Conservation (phyloP, 2,797 vertebrate species). For the Pseudomugil tenellus region DNA sequence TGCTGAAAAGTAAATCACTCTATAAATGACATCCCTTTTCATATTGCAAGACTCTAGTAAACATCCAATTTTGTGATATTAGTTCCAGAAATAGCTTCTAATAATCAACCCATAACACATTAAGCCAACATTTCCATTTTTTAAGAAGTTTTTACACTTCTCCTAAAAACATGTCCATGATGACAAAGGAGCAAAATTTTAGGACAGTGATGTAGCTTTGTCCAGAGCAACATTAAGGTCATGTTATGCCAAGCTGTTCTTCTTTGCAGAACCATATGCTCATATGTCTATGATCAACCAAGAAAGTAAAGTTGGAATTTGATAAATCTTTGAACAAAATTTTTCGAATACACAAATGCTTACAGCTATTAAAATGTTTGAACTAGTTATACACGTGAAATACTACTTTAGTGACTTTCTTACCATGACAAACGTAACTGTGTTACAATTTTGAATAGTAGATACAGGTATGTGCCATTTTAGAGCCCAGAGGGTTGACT, state of each 20-base stretch:
- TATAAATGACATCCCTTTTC: conserved; percentile 4
- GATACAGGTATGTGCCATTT: not conserved
- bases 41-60: not conserved
- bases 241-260: too few relatives aligned
- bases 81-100: not conserved
- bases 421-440: not conserved
- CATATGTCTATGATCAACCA: not conserved
- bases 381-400: not conserved
- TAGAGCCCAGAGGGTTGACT: not conserved
- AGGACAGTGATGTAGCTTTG: not conserved
- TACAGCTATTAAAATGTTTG: too few relatives aligned
- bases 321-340: too few relatives aligned
- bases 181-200: not conserved
- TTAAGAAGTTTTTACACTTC: not conserved
- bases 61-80: not conserved
- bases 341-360: too few relatives aligned
- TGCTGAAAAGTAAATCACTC: not conserved
- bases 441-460: not conserved
- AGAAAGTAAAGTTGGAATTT: not conserved
- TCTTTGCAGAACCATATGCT: too few relatives aligned
- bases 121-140: not conserved
- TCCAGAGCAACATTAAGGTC: not conserved
- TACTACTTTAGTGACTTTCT: not conserved
- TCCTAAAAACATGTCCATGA: not conserved
- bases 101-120: not conserved